Percentiles rank a stretch among this genome's conserved stretches.
These are phyloP conservation scores for Entomobrya multifasciata DNA, from an alignment of 2,888 invertebrate species.

Conservation along the genomic window DNA sequence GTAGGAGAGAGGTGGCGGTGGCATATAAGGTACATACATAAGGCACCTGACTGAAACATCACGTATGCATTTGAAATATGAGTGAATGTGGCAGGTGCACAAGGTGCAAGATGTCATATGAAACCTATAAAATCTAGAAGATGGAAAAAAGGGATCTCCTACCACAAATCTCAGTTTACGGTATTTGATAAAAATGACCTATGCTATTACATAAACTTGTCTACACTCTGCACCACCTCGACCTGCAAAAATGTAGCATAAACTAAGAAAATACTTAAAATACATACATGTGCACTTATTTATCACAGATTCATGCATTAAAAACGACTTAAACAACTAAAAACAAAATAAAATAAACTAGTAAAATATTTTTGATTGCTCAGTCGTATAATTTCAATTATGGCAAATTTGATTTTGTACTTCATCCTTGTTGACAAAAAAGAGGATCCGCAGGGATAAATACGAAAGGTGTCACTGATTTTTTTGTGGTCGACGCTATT, in stretches of 20 bases:
- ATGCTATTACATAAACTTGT: conserved; percentile 5
- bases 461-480: background rate
- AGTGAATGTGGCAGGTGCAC: background rate
- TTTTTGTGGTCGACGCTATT: background rate
- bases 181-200: background rate
- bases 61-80: no score
- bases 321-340: background rate
- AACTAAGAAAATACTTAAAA: background rate
- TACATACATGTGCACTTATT: background rate
- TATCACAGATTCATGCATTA: no score
- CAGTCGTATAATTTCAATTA: conserved; percentile 29
- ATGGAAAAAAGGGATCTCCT: background rate
- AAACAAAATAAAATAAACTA: conserved; percentile 6
- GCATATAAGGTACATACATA: conserved; percentile 13
- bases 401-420: background rate
- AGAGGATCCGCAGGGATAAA: background rate
- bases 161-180: conserved; percentile 15
- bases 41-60: no score
- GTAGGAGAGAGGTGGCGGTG: background rate
- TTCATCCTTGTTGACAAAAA: background rate
- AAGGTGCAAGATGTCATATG: background rate
- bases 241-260: conserved; percentile 8
- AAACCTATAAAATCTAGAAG: conserved; percentile 15
- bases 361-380: conserved; percentile 2
- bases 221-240: conserved; percentile 39